phyloP scores from a whole-genome alignment of 1,140 invertebrate species.

The Pogonus chalceus region DNA sequence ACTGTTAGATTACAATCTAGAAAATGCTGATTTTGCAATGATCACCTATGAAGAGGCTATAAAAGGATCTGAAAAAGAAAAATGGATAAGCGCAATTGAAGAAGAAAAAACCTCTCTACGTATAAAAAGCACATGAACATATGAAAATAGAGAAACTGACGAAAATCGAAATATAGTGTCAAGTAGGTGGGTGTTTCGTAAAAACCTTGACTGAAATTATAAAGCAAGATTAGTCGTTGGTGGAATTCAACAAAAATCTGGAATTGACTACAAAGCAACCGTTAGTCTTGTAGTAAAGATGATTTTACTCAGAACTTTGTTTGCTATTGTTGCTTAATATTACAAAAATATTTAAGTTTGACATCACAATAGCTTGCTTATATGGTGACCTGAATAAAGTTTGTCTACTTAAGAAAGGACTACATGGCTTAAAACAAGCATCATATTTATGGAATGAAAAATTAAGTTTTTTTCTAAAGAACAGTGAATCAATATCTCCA shows the following conservation, averaged over 20 bases:
- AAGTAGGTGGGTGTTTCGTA: conserved; percentile 32
- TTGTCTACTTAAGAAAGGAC: conserved; percentile 19
- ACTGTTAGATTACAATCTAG: too few species aligned
- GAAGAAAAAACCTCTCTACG: too few species aligned
- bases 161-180: conserved; percentile 17
- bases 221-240: conserved; percentile 35
- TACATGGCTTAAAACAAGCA: conserved; percentile 30
- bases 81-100: too few species aligned
- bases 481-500: too few species aligned
- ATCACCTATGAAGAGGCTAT: too few species aligned
- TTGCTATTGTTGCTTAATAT: conserved; percentile 26
- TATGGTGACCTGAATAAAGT: conserved; percentile 32
- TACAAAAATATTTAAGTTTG: conserved; percentile 26
- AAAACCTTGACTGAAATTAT: conserved; percentile 24
- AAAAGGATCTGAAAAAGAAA: too few species aligned
- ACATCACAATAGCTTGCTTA: conserved; percentile 36
- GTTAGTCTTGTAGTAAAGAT: conserved; percentile 29
- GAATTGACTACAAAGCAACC: conserved; percentile 32
- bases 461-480: too few species aligned
- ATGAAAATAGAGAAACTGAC: background rate
- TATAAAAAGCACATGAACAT: background rate
- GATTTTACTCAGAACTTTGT: conserved; percentile 27
- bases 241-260: conserved; percentile 29
- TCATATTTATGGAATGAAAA: too few species aligned
- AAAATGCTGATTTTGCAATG: too few species aligned